Percentiles rank a stretch among this genome's conserved stretches.
These are phyloP conservation scores for Drosophila murphyi DNA, from an alignment of 1,140 invertebrate genomes.

Conservation along the genomic window DNA sequence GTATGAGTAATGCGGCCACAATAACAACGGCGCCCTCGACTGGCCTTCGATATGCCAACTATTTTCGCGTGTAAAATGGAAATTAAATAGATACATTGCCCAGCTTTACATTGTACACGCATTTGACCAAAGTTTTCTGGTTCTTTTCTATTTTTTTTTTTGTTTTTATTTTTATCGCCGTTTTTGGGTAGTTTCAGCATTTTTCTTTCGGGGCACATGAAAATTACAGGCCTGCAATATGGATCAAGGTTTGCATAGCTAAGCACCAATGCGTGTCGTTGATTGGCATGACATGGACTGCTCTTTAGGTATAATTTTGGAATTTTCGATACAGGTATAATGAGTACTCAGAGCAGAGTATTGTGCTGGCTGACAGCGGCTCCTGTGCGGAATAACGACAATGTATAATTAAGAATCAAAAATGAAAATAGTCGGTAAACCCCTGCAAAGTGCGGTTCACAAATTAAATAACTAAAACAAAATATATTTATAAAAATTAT, in stretches of 20 bases:
- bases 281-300: constrained; percentile 33
- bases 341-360: not conserved
- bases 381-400: not conserved
- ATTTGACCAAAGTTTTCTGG: constrained; percentile 24
- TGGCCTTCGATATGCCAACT: constrained; percentile 48
- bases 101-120: constrained; percentile 21
- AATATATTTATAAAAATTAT: no score
- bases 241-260: constrained; percentile 23
- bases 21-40: constrained; percentile 24
- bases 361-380: not conserved
- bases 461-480: no score
- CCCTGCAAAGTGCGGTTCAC: no score
- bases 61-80: constrained; percentile 78
- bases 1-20: constrained; percentile 65
- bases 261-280: constrained; percentile 44
- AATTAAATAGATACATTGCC: constrained; percentile 69
- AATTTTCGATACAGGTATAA: constrained; percentile 1
- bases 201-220: constrained; percentile 17
- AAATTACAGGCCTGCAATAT: constrained; percentile 42
- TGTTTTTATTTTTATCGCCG: not conserved
- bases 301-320: not conserved
- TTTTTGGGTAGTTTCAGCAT: constrained; percentile 43
- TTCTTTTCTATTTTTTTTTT: not conserved
- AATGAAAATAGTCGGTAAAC: no score
- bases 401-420: no score